Percentiles rank a stretch among this genome's conserved stretches.
Conservation (phyloP, 2,888 invertebrate genomes). For the Megamerina dolium region DNA sequence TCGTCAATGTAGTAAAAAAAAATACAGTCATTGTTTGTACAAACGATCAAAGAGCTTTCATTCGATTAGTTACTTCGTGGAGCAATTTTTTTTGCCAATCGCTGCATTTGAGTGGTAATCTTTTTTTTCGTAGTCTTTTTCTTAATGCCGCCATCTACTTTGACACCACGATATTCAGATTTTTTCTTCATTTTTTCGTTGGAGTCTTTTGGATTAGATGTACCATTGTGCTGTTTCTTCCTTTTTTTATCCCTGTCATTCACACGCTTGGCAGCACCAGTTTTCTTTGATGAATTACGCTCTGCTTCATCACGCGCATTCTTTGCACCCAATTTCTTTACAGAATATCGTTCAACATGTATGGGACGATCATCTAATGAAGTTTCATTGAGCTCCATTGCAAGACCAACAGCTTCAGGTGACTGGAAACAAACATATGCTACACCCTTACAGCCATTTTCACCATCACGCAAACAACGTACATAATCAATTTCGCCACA, state of each 20-base stretch:
- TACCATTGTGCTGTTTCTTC: conserved; percentile 14
- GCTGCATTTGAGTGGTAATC: conserved; percentile 29
- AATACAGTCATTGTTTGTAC: not conserved
- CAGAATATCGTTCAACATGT: conserved; percentile 39
- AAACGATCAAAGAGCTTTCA: not conserved
- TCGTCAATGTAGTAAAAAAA: no score
- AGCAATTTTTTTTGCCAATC: conserved; percentile 45
- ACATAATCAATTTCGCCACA: conserved; percentile 48
- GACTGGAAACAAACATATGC: conserved; percentile 46
- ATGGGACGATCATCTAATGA: conserved; percentile 45
- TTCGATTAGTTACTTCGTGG: conserved; percentile 21
- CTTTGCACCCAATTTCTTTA: conserved; percentile 38
- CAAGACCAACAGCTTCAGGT: conserved; percentile 41
- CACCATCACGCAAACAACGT: conserved; percentile 37
- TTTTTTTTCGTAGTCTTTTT: conserved; percentile 35
- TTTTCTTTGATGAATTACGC: conserved; percentile 6
- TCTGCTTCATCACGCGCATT: conserved; percentile 27
- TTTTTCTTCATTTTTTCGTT: conserved; percentile 30
- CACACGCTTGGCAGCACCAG: conserved; percentile 26
- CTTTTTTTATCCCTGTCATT: conserved; percentile 22
- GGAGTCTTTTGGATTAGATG: not conserved
- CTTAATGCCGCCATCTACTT: conserved; percentile 34
- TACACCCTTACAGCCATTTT: conserved; percentile 45
- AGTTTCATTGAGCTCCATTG: conserved; percentile 44
- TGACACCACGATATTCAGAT: conserved; percentile 40